phyloP scores from a whole-genome alignment of 2,113 vertebrate species.

The Otis tarda region DNA sequence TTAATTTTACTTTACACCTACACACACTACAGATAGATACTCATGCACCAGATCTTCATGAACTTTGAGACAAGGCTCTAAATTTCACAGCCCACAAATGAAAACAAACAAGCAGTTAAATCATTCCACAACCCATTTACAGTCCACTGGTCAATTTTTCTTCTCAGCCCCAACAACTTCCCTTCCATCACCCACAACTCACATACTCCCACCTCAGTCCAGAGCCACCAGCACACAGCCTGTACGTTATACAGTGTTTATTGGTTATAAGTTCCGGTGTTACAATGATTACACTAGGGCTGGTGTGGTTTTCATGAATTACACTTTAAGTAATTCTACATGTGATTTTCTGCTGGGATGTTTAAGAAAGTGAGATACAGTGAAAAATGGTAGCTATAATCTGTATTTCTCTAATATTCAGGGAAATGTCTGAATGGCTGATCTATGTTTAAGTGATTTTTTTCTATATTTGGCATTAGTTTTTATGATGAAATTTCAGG shows the following conservation, averaged over 20 bases:
- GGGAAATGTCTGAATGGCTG: neutral
- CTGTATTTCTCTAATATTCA: neutral
- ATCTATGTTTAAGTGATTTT: neutral
- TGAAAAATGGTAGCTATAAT: neutral
- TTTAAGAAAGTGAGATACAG: neutral
- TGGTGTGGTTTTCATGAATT: conserved; percentile 9
- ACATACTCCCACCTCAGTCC: neutral
- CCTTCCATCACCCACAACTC: neutral
- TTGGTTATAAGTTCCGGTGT: neutral
- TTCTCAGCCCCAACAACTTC: neutral
- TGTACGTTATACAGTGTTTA: neutral
- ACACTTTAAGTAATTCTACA: neutral
- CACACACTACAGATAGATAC: neutral
- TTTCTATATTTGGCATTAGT: neutral
- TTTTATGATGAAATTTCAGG: neutral
- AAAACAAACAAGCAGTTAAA: conserved; percentile 12
- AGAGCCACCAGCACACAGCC: neutral
- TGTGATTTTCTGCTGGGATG: conserved; percentile 4
- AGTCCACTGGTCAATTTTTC: conserved; percentile 12
- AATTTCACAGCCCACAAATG: conserved; percentile 26
- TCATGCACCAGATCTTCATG: neutral
- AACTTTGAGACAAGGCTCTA: neutral
- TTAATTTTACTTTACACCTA: neutral
- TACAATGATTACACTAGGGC: neutral
- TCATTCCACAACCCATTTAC: neutral